phyloP scores from a whole-genome alignment of 2,888 invertebrate genomes.

The Sussaba pulchella region DNA sequence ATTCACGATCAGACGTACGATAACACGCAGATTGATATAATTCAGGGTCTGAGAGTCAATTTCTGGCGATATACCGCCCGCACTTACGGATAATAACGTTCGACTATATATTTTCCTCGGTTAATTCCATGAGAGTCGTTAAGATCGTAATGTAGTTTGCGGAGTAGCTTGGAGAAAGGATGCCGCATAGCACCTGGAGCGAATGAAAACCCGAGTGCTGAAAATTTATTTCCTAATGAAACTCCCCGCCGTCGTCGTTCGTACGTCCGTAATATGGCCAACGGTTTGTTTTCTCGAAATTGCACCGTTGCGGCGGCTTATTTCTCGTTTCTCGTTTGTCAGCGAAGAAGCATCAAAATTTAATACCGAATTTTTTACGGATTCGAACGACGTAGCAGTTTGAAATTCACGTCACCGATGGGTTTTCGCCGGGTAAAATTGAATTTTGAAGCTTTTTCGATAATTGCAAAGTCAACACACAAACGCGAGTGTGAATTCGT shows the following conservation, averaged over 20 bases:
- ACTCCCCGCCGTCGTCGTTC: not conserved
- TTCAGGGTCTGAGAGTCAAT: not conserved
- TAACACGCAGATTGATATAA: not conserved
- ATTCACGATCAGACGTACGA: not conserved
- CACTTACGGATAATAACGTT: not conserved
- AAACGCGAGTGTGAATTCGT: no score
- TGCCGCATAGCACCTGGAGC: not conserved
- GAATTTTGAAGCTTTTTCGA: no score
- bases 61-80: not conserved
- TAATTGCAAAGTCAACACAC: no score
- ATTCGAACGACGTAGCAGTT: not conserved
- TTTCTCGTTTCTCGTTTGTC: not conserved
- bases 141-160: constrained; percentile 19
- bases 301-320: constrained; percentile 18
- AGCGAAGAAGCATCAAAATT: not conserved
- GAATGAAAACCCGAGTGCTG: constrained; percentile 21
- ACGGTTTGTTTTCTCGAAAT: constrained; percentile 19
- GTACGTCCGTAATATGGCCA: not conserved
- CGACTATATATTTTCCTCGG: not conserved
- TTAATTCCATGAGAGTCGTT: constrained; percentile 28
- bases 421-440: no score
- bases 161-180: not conserved
- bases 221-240: constrained; percentile 48
- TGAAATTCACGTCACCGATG: no score
- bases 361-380: not conserved